phyloP scores from a whole-genome alignment of 2,113 vertebrate genomes.

The Osmerus mordax region DNA sequence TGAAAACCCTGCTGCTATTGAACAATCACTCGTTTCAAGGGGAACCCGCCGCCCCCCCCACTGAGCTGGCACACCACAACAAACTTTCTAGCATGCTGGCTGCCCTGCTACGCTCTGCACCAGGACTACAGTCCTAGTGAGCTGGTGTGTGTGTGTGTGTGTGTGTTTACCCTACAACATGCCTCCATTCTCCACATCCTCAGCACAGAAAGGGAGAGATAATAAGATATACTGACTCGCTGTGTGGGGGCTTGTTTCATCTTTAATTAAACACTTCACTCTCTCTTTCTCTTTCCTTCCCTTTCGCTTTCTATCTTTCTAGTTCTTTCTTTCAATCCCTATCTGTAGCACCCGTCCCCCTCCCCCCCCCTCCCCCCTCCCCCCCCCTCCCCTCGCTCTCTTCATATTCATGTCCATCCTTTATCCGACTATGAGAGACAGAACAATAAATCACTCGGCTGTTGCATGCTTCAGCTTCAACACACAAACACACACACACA shows the following conservation, averaged over 20 bases:
- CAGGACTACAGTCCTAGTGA: too few species aligned
- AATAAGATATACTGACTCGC: too few species aligned
- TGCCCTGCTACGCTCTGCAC: not conserved
- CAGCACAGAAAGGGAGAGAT: too few species aligned
- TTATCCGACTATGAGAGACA: too few species aligned
- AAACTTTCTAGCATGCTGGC: not conserved
- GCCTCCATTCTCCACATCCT: not conserved
- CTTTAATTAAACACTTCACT: too few species aligned
- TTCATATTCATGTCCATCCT: not conserved
- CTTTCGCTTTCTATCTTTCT: not conserved
- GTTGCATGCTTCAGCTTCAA: not conserved
- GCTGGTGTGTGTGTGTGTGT: not conserved
- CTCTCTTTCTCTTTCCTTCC: not conserved
- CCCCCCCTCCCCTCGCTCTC: too few species aligned
- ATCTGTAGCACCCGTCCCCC: too few species aligned
- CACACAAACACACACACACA: not conserved
- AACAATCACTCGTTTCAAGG: slow-evolving; percentile 56
- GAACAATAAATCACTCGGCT: too few species aligned
- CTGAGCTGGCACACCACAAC: too few species aligned
- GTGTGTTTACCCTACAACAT: not conserved
- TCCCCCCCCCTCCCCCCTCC: too few species aligned
- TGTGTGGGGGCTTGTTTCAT: too few species aligned
- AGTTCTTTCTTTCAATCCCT: not conserved
- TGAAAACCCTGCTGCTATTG: slow-evolving; percentile 82
- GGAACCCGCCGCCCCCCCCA: not conserved